phyloP scores from a whole-genome alignment of 2,113 vertebrate species.

The Mungos mungo region DNA sequence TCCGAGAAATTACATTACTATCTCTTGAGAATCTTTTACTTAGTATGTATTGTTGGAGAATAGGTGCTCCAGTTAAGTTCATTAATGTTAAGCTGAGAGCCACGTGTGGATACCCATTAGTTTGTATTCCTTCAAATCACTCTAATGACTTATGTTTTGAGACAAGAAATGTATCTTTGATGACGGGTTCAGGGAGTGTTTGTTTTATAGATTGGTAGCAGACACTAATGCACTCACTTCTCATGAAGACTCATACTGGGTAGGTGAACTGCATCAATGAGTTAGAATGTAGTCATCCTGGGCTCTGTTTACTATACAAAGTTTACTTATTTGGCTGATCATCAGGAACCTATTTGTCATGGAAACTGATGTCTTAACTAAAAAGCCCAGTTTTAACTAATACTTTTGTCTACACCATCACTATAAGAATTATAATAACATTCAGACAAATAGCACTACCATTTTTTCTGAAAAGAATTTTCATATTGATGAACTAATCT shows the following conservation, averaged over 20 bases:
- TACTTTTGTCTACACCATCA: neutral
- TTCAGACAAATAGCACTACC: neutral
- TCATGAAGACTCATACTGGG: neutral
- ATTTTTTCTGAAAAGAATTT: neutral
- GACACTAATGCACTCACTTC: neutral
- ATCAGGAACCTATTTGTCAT: neutral
- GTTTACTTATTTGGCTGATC: neutral
- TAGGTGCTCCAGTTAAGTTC: neutral
- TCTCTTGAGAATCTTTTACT: neutral
- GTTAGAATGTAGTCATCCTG: neutral
- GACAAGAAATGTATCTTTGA: neutral
- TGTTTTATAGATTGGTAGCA: neutral
- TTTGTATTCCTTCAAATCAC: neutral
- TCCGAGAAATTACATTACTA: neutral
- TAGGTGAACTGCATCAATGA: neutral
- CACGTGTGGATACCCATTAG: neutral
- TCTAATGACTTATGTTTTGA: neutral
- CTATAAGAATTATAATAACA: neutral
- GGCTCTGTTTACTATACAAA: neutral
- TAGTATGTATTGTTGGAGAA: neutral
- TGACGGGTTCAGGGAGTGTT: neutral
- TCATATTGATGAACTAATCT: neutral
- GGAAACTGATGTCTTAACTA: neutral
- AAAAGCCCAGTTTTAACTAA: neutral
- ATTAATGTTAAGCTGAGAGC: neutral